Percentiles rank a stretch among this genome's conserved stretches.
Evolutionary conservation across 2,888 invertebrate genomes (phyloP).

Genomic region (Lepidocyrtinus sp.): DNA sequence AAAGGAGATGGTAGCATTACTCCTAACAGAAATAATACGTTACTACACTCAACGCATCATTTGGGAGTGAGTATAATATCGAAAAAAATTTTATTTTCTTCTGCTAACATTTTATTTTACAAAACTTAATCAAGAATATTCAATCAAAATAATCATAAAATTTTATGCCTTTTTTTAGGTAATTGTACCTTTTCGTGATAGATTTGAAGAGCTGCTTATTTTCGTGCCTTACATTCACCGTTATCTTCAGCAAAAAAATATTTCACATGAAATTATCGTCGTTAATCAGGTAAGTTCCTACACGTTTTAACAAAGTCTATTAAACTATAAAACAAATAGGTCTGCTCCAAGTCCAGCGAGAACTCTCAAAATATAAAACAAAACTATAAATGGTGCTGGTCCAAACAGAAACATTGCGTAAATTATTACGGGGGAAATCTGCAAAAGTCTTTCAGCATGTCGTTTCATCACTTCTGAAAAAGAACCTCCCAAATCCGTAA

Average conservation of each 20-base stretch:
- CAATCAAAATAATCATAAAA: constrained; percentile 71
- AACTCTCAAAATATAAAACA: constrained; percentile 48
- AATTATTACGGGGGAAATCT: constrained; percentile 50
- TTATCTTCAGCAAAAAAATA: constrained; percentile 85
- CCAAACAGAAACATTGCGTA: constrained; percentile 46
- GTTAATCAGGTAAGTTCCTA: constrained; percentile 83
- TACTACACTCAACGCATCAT: constrained; percentile 42
- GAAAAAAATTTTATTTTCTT: neutral
- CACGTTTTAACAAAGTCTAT: neutral
- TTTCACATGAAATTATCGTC: constrained; percentile 88
- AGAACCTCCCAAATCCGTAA: constrained; percentile 35
- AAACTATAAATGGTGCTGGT: constrained; percentile 54
- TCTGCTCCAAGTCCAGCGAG: constrained; percentile 38
- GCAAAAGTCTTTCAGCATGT: constrained; percentile 30
- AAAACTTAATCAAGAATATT: too few species aligned
- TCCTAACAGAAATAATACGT: too few species aligned
- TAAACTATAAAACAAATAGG: constrained; percentile 19
- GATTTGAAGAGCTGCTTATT: constrained; percentile 94
- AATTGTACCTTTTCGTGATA: constrained; percentile 94
- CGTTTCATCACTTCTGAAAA: constrained; percentile 23
- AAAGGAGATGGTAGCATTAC: neutral
- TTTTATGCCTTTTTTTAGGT: constrained; percentile 78
- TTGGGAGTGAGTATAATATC: constrained; percentile 44
- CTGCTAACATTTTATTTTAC: neutral
- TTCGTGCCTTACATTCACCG: constrained; percentile 92